Evolutionary conservation across 2,797 vertebrate genomes (phyloP), one percentile per base, ranked within the genome.

Genomic region (Pseudochirops corinnae): DNA sequence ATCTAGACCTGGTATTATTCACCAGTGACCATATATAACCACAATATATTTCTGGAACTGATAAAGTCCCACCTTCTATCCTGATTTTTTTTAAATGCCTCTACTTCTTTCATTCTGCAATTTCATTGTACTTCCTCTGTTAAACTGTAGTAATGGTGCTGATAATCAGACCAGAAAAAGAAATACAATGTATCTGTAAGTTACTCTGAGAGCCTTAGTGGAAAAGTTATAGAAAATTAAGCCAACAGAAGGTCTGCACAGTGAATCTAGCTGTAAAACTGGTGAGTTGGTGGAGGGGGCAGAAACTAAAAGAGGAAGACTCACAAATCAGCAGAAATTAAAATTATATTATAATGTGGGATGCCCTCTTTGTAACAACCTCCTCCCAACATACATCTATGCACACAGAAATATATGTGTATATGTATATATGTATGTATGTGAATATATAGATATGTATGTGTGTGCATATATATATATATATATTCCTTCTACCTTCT

Each of bases 91-190:
- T 55, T 55, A 52, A 93, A 46, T 82, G 74, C 53, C 29, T 90
- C 6, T 87, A 87, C 9, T 46, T 18, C 33, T 96, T 94, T 94
- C 93, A n/a, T 9, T 91, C 91, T 93, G 93, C 12, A 92, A 16
- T 91, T 52, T 94, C 90, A 56, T 90, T 92, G 90, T 82, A 2
- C 14, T 21, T 87, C 92, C 96, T 93, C 62, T 92, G 95, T 90
- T 55, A 95, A 97, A 92, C 7, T 56, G 87, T 93, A 56, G 93
- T 62, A 96, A 95, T 67, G 39, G 92, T 95, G 94, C 91, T 28
- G 29, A 58, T 31, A 53, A 92, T 94, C 92, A 95, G 90, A 97
- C 92, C 74, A 87, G 39, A 87, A 93, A 93, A 95, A 56, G 67
- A 82, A 82, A 24, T 46, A 82, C 1, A 0, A 50, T 6, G 53